These are phyloP conservation scores for Ips typographus DNA, from an alignment of 1,140 invertebrate genomes.

Conservation along the genomic window DNA sequence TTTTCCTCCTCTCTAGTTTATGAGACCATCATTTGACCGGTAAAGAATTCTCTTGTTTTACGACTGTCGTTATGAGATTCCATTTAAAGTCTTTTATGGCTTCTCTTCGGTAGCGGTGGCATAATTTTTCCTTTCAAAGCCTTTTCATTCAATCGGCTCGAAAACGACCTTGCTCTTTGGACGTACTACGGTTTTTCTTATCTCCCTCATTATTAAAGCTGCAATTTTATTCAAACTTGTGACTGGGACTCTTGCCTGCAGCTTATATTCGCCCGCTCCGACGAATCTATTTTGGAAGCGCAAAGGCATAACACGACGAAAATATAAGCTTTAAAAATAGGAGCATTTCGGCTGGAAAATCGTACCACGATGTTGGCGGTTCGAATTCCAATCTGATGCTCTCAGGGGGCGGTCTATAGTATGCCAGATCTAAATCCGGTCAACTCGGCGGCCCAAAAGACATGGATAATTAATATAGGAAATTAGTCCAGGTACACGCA, in stretches of 20 bases:
- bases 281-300: not conserved
- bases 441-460: not conserved
- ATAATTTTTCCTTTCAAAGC: slow-evolving; percentile 1
- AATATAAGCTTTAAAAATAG: slow-evolving; percentile 2
- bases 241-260: not conserved
- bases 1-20: too few relatives aligned
- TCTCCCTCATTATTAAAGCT: not conserved
- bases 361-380: too few relatives aligned
- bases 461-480: not conserved
- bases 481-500: slow-evolving; percentile 25
- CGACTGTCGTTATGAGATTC: not conserved
- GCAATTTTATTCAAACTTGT: not conserved
- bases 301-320: too few relatives aligned
- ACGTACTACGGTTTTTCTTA: slow-evolving; percentile 1
- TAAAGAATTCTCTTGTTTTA: too few relatives aligned
- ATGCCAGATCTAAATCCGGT: not conserved
- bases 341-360: too few relatives aligned
- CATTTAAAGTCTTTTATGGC: slow-evolving; percentile 1
- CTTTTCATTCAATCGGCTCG: not conserved
- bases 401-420: not conserved
- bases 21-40: too few relatives aligned
- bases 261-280: not conserved
- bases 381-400: not conserved
- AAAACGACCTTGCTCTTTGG: not conserved
- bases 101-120: not conserved